These are phyloP conservation scores for Camptogramma bilineatum DNA, from an alignment of 2,888 invertebrate genomes.

Conservation along the genomic window DNA sequence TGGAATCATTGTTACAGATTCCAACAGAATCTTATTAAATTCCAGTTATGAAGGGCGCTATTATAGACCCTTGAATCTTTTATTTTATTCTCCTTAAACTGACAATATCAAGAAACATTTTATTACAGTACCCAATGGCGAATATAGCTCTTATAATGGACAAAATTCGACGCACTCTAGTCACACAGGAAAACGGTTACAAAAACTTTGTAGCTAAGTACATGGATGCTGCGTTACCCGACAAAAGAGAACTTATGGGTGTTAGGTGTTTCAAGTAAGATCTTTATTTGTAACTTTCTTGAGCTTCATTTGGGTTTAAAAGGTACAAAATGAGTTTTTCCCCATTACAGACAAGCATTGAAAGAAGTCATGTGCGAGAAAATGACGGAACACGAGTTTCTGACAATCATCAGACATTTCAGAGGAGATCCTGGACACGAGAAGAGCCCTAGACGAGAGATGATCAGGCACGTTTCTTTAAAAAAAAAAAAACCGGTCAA, in stretches of 20 bases:
- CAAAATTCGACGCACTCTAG: conserved; percentile 89
- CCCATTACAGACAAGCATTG: conserved; percentile 84
- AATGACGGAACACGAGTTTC: conserved; percentile 92
- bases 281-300: neutral
- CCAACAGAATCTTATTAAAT: too few species aligned
- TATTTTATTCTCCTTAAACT: too few species aligned
- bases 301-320: neutral
- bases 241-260: conserved; percentile 75
- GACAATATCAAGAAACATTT: too few species aligned
- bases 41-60: too few species aligned
- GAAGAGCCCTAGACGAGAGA: conserved; percentile 71
- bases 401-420: conserved; percentile 90
- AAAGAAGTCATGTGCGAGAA: conserved; percentile 88
- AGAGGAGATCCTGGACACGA: conserved; percentile 85
- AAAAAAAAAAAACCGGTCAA: neutral
- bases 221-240: conserved; percentile 74
- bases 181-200: conserved; percentile 86
- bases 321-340: neutral
- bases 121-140: conserved; percentile 89
- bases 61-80: too few species aligned
- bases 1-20: too few species aligned
- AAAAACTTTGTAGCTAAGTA: conserved; percentile 91
- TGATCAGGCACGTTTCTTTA: conserved; percentile 65
- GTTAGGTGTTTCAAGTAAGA: conserved; percentile 77
- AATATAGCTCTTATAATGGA: conserved; percentile 90